Evolutionary conservation across 2,113 vertebrate genomes (phyloP), one percentile per base, ranked within the genome.

Genomic region (Limnothrissa miodon): DNA sequence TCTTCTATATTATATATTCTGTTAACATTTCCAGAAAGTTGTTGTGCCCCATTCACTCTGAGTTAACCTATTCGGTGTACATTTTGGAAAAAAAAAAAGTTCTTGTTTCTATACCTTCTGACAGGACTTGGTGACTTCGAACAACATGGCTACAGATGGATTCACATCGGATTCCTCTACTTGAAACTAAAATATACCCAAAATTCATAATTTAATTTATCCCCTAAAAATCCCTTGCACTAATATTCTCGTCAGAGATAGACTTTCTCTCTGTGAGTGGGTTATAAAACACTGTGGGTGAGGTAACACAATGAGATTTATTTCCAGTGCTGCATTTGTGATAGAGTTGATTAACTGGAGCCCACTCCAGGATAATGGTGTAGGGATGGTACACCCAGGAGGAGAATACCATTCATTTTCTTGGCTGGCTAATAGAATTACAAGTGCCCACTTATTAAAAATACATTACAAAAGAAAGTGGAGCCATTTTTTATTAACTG

Each of bases 271-370:
- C 6, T 62, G 10, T 62, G 59, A 62, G 29, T 62, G 59, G 59
- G 25, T n/a, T 29, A 62, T 62, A 62, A 62, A 62, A 62, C 1
- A 29, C n/a, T 4, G n/a, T 11, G 29, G 59, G 25, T 66, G 25
- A 66, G 29, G 59, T 66, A 33, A 66, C 29, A 8, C 29, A 8
- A 10, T 29, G 25, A 25, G 59, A 33, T 66, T 10, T 66, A 66
- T 33, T 33, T 66, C 59, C n/a, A 9, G 15, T 33, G 59, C 59
- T 66, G 59, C 29, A 33, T 33, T n/a, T 66, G 59, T 25, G 29
- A 74, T 79, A 39, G 82, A 83, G 45, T 78, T 83, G 80, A 85
- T 56, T 83, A 46, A 85, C 46, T 79, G 13, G 1, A 2, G 51
- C 81, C 79, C 51, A 29, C 42, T 80, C 81, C 78, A 21, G 9